A percentile compares a stretch with the other conserved stretches of the same genome.
phyloP scores from a whole-genome alignment of 2,888 invertebrate species.

The Drosophila mettleri region DNA sequence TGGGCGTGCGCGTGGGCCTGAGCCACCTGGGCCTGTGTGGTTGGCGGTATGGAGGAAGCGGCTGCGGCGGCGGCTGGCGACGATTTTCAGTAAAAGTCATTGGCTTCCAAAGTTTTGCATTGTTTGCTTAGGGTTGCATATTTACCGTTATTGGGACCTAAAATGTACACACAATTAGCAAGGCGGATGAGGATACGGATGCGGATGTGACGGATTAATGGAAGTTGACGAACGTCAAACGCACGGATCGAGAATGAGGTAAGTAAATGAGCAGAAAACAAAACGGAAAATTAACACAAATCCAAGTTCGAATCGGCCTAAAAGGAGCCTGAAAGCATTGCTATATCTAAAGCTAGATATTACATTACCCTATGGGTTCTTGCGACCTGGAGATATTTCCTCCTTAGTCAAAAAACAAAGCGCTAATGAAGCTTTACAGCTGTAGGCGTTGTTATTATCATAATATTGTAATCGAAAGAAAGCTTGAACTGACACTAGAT shows the following conservation, averaged over 20 bases:
- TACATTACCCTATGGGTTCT: too few relatives aligned
- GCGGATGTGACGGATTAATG: conserved; percentile 45
- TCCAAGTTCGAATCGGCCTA: background rate
- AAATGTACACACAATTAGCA: conserved; percentile 75
- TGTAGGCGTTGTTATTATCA: too few relatives aligned
- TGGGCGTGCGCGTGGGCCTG: conserved; percentile 50
- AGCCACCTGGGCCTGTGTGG: conserved; percentile 81
- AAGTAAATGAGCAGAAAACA: conserved; percentile 16
- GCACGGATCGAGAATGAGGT: conserved; percentile 55
- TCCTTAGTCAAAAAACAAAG: too few relatives aligned
- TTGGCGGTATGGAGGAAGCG: conserved; percentile 73
- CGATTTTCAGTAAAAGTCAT: conserved; percentile 96
- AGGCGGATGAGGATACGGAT: conserved; percentile 71
- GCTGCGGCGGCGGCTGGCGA: conserved; percentile 86
- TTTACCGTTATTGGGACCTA: conserved; percentile 92
- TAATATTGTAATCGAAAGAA: too few relatives aligned
- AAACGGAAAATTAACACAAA: background rate
- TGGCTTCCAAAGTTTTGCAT: conserved; percentile 97
- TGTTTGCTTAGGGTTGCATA: conserved; percentile 98
- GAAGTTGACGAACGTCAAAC: conserved; percentile 30
- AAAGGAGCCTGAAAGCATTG: too few relatives aligned
- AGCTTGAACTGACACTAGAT: too few relatives aligned
- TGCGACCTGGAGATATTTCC: too few relatives aligned
- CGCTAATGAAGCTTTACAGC: too few relatives aligned
- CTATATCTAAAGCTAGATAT: too few relatives aligned